A percentile compares a stretch with the other conserved stretches of the same genome.
Conservation (phyloP, 2,113 vertebrate genomes). For the Daboia siamensis region DNA sequence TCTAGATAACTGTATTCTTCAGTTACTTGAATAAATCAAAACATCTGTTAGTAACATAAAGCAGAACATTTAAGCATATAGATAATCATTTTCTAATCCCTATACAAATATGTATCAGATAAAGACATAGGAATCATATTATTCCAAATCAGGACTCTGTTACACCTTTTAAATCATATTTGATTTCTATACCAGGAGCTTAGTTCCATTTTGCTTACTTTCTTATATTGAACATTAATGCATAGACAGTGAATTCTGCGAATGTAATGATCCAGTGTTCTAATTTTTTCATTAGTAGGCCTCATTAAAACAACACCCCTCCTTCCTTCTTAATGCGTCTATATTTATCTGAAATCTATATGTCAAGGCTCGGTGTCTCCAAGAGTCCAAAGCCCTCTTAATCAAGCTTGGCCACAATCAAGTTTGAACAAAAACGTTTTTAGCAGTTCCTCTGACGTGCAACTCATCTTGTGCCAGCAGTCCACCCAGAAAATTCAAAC, state of each 20-base stretch:
- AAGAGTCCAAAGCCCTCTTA: not conserved
- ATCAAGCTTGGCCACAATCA: not conserved
- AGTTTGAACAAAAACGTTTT: not conserved
- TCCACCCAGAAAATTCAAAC: not conserved
- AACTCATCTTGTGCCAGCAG: not conserved
- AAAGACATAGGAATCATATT: not conserved
- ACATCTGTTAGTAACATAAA: not conserved
- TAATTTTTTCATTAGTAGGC: not conserved
- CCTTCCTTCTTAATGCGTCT: not conserved
- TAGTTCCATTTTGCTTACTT: not conserved
- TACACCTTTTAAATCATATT: not conserved
- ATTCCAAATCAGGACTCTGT: not conserved
- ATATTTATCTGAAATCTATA: not conserved
- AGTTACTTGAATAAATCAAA: slow-evolving; percentile 3
- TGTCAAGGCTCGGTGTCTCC: not conserved
- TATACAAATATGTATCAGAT: not conserved
- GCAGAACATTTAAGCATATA: not conserved
- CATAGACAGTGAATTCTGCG: not conserved
- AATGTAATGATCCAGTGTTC: not conserved
- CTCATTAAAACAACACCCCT: not conserved
- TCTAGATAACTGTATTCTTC: not conserved
- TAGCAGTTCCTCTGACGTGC: not conserved
- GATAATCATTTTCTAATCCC: not conserved
- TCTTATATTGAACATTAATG: not conserved
- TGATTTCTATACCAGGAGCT: not conserved